Base-by-base conservation (phyloP, 2,113 vertebrate genomes). In the Strix aluco region DNA sequence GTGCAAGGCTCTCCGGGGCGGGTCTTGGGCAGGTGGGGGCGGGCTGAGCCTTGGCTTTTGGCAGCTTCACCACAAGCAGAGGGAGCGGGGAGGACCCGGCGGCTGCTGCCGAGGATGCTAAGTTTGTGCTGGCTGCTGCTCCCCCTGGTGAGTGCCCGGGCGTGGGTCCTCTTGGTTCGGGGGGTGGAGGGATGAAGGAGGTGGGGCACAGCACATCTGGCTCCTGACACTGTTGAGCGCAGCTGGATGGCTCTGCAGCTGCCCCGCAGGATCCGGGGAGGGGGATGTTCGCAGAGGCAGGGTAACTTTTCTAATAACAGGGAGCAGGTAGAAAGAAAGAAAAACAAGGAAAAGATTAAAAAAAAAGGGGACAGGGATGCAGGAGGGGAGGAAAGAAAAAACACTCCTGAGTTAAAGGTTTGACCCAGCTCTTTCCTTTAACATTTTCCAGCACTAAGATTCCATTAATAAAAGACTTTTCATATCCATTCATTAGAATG, bases 111-210 rank as follows among this genome's bases (percentile, higher is more conserved):
- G 81, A 95, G 61, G 94, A 97, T 97, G 96, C 20, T 23, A 90
- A 95, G 69, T 97, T 96, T 96, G 88, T 17, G 65, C 65, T 95
- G 96, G 82, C 27, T 90, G 74, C 71, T 96, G 52, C 88, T 97
- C 0, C 93, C 97, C 30, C 91, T 92, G 96, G 97, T 97, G 92
- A 97, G 94, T 10, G 63, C 30, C 80, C 30, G 40, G 71, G 18
- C 11, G 22, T 9, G 46, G 34, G 44, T n/a, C 59, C 17, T 7
- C 5, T 4, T 27, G 32, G 22, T 5, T 8, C 9, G 10, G 42
- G 22, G 8, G 22, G 3, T 3, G 12, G 8, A 10, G 5, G 23
- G 3, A 10, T 25, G 18, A 17, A 42, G 30, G 40, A 4, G 5
- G 8, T 2, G 10, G 15, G 51, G 11, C 5, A 8, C 4, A 0